Evolutionary conservation across 2,113 vertebrate genomes (phyloP).

Genomic region (Phyllostomus hastatus): DNA sequence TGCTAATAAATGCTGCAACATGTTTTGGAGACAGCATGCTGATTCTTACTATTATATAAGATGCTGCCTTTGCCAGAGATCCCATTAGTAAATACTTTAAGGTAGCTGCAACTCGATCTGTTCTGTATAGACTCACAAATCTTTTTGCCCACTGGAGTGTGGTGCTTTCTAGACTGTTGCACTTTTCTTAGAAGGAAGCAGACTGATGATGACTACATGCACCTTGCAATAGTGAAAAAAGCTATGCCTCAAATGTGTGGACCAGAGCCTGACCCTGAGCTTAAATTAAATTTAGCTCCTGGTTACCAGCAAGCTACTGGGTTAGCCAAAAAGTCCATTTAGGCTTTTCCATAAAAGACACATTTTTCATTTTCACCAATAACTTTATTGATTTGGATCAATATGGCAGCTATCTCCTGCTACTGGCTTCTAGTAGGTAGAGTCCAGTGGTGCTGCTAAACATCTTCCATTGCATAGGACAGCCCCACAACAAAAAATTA

Average conservation of each 20-base stretch:
- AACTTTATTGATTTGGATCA: no score
- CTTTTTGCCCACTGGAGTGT: not conserved
- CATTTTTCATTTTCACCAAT: no score
- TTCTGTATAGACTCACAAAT: not conserved
- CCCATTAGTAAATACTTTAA: slow-evolving; percentile 59
- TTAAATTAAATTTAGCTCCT: slow-evolving; percentile 7
- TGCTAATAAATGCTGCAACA: slow-evolving; percentile 71
- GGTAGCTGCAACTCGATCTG: not conserved
- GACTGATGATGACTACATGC: not conserved
- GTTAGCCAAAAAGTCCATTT: no score
- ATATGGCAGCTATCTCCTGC: no score
- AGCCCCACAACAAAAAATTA: no score
- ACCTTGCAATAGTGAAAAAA: not conserved
- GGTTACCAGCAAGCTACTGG: not conserved
- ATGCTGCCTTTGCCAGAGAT: slow-evolving; percentile 50
- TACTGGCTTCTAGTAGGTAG: no score
- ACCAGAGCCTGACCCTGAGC: not conserved
- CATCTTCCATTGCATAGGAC: no score
- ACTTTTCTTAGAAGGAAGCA: not conserved
- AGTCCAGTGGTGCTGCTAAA: no score
- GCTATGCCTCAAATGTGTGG: not conserved
- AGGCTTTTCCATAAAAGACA: no score
- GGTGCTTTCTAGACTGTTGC: not conserved
- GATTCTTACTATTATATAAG: slow-evolving; percentile 63
- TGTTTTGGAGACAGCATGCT: slow-evolving; percentile 43